phyloP scores from a whole-genome alignment of 1,140 invertebrate species.

The Cydia fagiglandana region DNA sequence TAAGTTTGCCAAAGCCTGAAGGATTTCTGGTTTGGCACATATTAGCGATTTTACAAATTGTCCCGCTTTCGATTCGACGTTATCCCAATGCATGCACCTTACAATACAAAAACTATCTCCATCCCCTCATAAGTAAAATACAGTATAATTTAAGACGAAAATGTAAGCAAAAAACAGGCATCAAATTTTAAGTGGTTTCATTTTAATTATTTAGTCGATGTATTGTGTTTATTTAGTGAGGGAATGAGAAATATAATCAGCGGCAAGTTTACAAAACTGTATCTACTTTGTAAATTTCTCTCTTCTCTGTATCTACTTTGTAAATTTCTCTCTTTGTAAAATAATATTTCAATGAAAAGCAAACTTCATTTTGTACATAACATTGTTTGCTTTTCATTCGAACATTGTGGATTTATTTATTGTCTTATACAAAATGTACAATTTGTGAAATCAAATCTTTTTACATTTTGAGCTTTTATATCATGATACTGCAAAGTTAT shows the following conservation, averaged over 20 bases:
- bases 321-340: neutral
- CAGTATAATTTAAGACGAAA: too few relatives aligned
- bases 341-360: conserved; percentile 11
- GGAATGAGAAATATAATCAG: neutral
- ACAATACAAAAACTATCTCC: too few relatives aligned
- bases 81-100: too few relatives aligned
- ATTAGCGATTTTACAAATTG: too few relatives aligned
- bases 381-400: conserved; percentile 5
- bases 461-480: neutral
- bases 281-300: neutral
- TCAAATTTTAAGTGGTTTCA: neutral
- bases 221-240: neutral
- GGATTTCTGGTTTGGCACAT: too few relatives aligned
- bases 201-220: neutral
- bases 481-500: too few relatives aligned
- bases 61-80: too few relatives aligned
- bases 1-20: too few relatives aligned
- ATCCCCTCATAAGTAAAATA: too few relatives aligned
- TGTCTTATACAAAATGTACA: neutral
- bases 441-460: neutral
- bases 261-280: neutral
- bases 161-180: neutral
- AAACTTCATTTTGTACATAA: neutral
- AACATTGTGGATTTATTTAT: neutral
- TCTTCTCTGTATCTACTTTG: neutral